phyloP scores from a whole-genome alignment of 2,797 vertebrate genomes.

The Cephalopachus bancanus region DNA sequence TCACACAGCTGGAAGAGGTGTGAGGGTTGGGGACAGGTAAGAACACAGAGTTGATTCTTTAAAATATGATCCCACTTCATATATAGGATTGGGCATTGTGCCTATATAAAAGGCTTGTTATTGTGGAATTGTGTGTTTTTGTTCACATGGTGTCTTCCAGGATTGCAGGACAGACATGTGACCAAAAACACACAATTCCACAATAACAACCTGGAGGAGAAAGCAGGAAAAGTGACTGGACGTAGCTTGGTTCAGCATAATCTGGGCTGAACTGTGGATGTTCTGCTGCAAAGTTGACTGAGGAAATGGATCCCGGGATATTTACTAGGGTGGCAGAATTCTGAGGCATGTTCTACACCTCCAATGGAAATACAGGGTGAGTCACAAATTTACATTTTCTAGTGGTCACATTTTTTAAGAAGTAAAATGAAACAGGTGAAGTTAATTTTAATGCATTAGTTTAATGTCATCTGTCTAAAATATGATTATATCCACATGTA shows the following conservation, averaged over 20 bases:
- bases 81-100: neutral
- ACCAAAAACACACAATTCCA: too few relatives aligned
- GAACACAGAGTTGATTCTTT: slow-evolving; percentile 24
- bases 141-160: neutral
- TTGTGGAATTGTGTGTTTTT: neutral
- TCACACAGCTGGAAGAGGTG: neutral
- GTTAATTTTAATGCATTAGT: neutral
- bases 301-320: neutral
- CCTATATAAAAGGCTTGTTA: neutral
- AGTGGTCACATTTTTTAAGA: neutral
- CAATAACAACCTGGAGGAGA: neutral
- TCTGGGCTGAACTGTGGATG: neutral
- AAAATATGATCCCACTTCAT: neutral
- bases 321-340: neutral
- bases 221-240: neutral
- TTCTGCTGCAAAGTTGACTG: neutral
- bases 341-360: neutral
- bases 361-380: neutral
- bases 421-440: slow-evolving; percentile 8
- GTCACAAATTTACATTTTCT: neutral
- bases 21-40: neutral
- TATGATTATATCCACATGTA: neutral
- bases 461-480: slow-evolving; percentile 32
- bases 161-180: neutral
- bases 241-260: neutral